These are phyloP conservation scores for Drosophila greeni DNA, from an alignment of 2,888 invertebrate genomes.

Conservation along the genomic window DNA sequence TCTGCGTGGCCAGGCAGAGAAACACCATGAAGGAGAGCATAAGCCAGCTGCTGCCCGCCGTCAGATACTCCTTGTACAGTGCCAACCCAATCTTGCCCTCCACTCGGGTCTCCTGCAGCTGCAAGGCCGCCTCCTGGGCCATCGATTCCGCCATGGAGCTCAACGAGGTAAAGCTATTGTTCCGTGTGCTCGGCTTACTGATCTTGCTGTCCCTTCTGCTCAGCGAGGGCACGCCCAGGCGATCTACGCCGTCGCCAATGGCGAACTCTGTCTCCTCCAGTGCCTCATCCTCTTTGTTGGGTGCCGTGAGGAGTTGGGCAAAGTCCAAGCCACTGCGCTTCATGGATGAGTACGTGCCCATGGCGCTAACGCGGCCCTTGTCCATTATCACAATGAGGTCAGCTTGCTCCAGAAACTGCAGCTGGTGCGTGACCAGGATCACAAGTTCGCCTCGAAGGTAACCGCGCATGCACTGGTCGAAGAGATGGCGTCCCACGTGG, in stretches of 20 bases:
- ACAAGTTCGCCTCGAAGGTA: slow-evolving; percentile 83
- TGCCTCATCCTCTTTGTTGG: slow-evolving; percentile 77
- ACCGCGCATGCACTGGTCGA: slow-evolving; percentile 81
- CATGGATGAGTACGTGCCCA: slow-evolving; percentile 85
- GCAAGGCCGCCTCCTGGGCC: slow-evolving; percentile 76
- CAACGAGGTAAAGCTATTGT: slow-evolving; percentile 77
- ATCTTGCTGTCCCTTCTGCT: slow-evolving; percentile 63
- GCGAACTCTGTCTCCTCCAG: slow-evolving; percentile 60
- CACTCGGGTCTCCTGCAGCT: slow-evolving; percentile 81
- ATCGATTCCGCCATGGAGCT: slow-evolving; percentile 78
- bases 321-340: slow-evolving; percentile 87
- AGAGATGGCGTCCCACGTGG: slow-evolving; percentile 91
- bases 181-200: slow-evolving; percentile 66
- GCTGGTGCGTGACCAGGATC: slow-evolving; percentile 89
- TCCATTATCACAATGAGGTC: slow-evolving; percentile 80
- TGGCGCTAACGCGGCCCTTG: slow-evolving; percentile 77
- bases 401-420: slow-evolving; percentile 86
- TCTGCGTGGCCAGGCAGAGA: slow-evolving; percentile 83
- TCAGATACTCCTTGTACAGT: slow-evolving; percentile 84
- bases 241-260: slow-evolving; percentile 41
- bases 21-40: slow-evolving; percentile 81
- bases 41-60: slow-evolving; percentile 84
- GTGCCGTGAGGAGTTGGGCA: slow-evolving; percentile 83
- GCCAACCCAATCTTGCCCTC: slow-evolving; percentile 82
- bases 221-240: slow-evolving; percentile 46